Base-by-base conservation (phyloP, 2,888 invertebrate genomes). In the Bembecia ichneumoniformis region DNA sequence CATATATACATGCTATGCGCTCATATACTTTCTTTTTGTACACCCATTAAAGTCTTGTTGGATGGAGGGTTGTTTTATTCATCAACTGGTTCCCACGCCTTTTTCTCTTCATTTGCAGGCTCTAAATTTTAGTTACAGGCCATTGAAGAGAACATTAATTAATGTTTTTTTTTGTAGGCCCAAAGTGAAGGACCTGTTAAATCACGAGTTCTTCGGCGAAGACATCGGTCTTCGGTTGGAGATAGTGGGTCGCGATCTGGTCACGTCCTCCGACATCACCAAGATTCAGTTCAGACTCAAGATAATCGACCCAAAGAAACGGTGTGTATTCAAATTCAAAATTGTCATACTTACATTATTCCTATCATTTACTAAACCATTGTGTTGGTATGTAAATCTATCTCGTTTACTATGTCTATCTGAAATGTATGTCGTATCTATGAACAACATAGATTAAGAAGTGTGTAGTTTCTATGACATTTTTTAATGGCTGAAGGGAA, bases 181-280 rank as follows among this genome's bases (percentile, higher is more conserved):
- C 1, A 92, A 95, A 56, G 97, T 98, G 49, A 97, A 97, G 73
- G 97, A 98, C 59, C 89, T 99, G 40, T 82, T 99, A 43, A 96
- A 94, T 78, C 96, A 97, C 67, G 97, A 98, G 74, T 99, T 99
- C 88, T 99, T 99, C 77, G 95, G 96, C 65, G 99, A 98, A 72
- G 97, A 99, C 78, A 93, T 95, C 56, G 91, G 90, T 0, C 87
- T 90, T 35, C 88, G 90, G 56, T 75, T 90, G 55, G 91, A 91
- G 70, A 89, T 92, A 54, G 89, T 90, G 7, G 89, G 90, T 7
- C 86, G 91, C 0, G 92, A 92, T 62, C 84, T 90, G 16, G 92
- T 92, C 57, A 88, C 91, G 40, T 89, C 90, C 60, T 83, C 89
- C 1, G 91, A 91, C 57, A 87, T 91, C 58, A 90, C 90, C 60